Evolutionary conservation across 92 coral and sea anemone genomes (phyloP).

Genomic region (Paragorgia papillata): DNA sequence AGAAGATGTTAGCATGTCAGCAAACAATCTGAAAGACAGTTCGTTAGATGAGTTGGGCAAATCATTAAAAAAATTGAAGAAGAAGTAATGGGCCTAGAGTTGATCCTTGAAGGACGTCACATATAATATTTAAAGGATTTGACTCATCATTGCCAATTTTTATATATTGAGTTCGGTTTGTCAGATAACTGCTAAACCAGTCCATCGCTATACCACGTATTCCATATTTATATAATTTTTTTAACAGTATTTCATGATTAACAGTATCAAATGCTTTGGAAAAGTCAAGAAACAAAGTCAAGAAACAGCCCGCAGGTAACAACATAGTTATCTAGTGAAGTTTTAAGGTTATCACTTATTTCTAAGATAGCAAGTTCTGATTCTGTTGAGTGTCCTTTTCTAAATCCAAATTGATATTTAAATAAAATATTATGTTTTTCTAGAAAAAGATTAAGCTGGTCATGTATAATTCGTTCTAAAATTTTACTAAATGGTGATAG

Average conservation of each 20-base stretch:
- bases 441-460: too few relatives aligned
- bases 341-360: slow-evolving; percentile 47
- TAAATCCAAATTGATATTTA: slow-evolving; percentile 45
- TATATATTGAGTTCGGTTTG: neutral
- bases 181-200: slow-evolving; percentile 33
- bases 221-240: slow-evolving; percentile 57
- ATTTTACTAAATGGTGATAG: too few relatives aligned
- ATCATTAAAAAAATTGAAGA: slow-evolving; percentile 50
- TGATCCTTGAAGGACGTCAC: slow-evolving; percentile 64
- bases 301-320: slow-evolving; percentile 64
- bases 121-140: slow-evolving; percentile 8
- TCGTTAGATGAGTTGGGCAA: slow-evolving; percentile 44
- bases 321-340: slow-evolving; percentile 53
- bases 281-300: slow-evolving; percentile 63
- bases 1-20: too few relatives aligned
- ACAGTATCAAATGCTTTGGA: slow-evolving; percentile 70
- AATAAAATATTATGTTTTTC: too few relatives aligned
- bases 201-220: slow-evolving; percentile 34
- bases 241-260: slow-evolving; percentile 57
- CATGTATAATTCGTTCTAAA: too few relatives aligned
- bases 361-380: slow-evolving; percentile 56
- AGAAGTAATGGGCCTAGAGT: slow-evolving; percentile 49
- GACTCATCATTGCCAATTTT: slow-evolving; percentile 24
- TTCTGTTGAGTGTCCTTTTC: slow-evolving; percentile 55
- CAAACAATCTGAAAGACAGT: slow-evolving; percentile 53